Base-by-base conservation (phyloP, 1,140 invertebrate genomes). In the Phthorimaea operculella region DNA sequence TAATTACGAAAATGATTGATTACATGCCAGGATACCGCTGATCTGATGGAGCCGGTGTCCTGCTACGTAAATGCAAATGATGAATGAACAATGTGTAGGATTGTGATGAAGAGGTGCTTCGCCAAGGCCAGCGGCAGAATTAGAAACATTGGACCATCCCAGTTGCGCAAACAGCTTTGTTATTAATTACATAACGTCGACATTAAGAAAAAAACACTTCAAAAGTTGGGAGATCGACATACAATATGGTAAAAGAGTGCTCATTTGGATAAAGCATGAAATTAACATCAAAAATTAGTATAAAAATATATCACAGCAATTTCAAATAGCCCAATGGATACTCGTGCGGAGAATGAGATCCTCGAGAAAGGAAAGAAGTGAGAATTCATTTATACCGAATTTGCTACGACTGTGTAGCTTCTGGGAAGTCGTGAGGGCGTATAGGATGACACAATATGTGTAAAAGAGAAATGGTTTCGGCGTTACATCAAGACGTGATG, bases 231-330 rank as follows among this genome's bases (percentile, higher is more conserved):
- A 76, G 72, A 70, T 66, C 58, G 66, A 71, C 48, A 50, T 50
- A 12, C 6, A 18, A 63, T 57, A 68, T 63, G 63, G 65, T 70
- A 62, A 69, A 66, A 62, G 67, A 66, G 62, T 56, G 52, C 55
- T 66, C 68, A 68, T 57, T 60, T 55, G 58, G 45, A 56, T 62
- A 52, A 60, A 71, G 63, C 69, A 65, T 64, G 71, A 70, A 66
- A 61, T 70, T 66, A 68, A 66, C 62, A 64, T 71, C 67, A 74
- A 74, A 66, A 76, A 77, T 73, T 72, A 78, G 71, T 80, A 82
- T 66, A 83, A 81, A 69, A 79, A 79, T 82, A 82, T 84, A 84
- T 84, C 81, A 84, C 81, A 84, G 79, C 73, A 82, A 81, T 82
- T 81, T 79, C 54, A 58, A 55, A 73, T 70, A 81, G 74, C 76